Conservation (phyloP, 2,113 vertebrate genomes). For the Cynocephalus volans region DNA sequence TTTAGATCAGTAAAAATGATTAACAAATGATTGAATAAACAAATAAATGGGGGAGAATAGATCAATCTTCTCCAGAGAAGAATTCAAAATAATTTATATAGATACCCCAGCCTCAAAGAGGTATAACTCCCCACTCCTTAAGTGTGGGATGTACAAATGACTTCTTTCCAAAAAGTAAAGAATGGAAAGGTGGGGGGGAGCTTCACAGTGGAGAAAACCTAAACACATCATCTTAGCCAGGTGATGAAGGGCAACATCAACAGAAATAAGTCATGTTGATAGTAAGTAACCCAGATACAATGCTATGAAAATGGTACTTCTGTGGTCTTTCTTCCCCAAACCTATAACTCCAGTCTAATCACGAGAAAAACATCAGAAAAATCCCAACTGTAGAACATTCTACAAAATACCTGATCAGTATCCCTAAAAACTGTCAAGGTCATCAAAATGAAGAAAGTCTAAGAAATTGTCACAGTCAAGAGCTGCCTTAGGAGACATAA, state of each 20-base stretch:
- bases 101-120: not conserved
- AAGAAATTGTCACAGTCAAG: not conserved
- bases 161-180: constrained; percentile 4
- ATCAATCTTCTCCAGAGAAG: not conserved
- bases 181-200: not conserved
- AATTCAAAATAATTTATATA: constrained; percentile 34
- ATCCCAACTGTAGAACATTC: not conserved
- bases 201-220: not conserved
- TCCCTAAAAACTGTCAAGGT: not conserved
- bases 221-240: not conserved
- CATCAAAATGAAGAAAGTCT: not conserved
- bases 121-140: not conserved
- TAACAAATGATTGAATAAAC: constrained; percentile 4
- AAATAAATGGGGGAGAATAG: not conserved
- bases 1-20: constrained; percentile 23
- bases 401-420: constrained; percentile 29
- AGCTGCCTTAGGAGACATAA: not conserved
- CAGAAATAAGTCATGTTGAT: not conserved
- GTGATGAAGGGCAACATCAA: constrained; percentile 7
- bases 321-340: not conserved
- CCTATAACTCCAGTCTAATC: not conserved
- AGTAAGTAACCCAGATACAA: not conserved
- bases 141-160: not conserved
- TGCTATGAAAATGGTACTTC: not conserved
- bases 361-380: not conserved